phyloP scores from a whole-genome alignment of 2,888 invertebrate species.

The Habroteleia sp. region DNA sequence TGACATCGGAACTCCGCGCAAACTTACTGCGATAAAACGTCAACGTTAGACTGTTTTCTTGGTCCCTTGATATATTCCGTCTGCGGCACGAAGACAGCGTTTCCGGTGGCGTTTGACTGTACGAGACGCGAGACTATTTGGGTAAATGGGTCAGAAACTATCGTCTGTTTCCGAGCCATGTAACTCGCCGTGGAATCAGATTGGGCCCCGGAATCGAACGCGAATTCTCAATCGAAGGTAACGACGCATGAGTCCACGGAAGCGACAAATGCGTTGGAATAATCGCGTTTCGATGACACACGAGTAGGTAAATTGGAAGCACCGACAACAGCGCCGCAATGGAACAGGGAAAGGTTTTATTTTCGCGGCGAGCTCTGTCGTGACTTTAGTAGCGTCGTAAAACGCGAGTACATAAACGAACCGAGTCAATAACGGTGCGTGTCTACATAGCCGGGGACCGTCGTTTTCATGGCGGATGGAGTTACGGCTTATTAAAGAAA shows the following conservation, averaged over 20 bases:
- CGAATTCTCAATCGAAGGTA: conserved; percentile 33
- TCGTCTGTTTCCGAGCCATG: conserved; percentile 75
- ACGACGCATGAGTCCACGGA: conserved; percentile 37
- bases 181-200: conserved; percentile 71
- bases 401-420: conserved; percentile 78
- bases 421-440: conserved; percentile 76
- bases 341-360: conserved; percentile 66
- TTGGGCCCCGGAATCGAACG: conserved; percentile 67
- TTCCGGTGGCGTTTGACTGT: conserved; percentile 55
- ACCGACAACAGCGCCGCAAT: background rate
- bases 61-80: conserved; percentile 47
- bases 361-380: conserved; percentile 69
- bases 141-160: conserved; percentile 80
- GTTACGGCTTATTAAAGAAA: conserved; percentile 76
- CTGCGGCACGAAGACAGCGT: conserved; percentile 33
- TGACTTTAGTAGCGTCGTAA: conserved; percentile 77
- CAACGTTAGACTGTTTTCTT: conserved; percentile 28
- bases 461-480: conserved; percentile 74
- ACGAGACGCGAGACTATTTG: conserved; percentile 67
- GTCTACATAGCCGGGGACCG: conserved; percentile 65
- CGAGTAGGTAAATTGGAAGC: conserved; percentile 34
- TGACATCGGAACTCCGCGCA: conserved; percentile 7
- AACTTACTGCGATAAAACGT: conserved; percentile 23
- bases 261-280: conserved; percentile 61
- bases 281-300: conserved; percentile 54